Evolutionary conservation across 2,113 vertebrate species (phyloP).

Genomic region (Noctilio leporinus): DNA sequence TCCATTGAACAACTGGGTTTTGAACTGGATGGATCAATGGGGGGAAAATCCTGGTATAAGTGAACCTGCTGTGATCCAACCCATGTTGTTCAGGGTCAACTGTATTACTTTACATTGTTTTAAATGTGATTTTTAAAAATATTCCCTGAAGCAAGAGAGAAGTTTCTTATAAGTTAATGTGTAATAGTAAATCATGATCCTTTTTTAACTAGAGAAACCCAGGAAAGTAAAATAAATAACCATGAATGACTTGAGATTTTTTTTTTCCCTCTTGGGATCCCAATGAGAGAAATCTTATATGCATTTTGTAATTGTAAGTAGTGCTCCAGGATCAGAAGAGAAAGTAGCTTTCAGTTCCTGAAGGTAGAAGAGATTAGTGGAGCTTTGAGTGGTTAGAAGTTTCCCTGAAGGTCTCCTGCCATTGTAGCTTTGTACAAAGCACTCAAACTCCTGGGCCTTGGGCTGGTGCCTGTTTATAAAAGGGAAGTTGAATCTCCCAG

Average conservation of each 20-base stretch:
- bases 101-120: not conserved
- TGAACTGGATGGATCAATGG: not conserved
- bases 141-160: not conserved
- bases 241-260: not conserved
- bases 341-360: not conserved
- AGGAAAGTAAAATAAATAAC: not conserved
- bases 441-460: not conserved
- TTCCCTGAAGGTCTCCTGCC: not conserved
- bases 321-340: not conserved
- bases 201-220: not conserved
- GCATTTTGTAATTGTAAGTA: not conserved
- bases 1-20: not conserved
- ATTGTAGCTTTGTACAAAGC: not conserved
- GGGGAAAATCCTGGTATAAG: not conserved
- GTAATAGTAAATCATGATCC: not conserved
- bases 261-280: not conserved
- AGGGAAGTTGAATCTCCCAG: not conserved
- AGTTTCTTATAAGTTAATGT: not conserved
- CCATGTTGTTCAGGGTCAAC: not conserved
- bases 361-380: not conserved
- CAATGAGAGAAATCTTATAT: not conserved
- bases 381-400: not conserved
- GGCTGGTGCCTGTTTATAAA: not conserved
- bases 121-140: constrained; percentile 7
- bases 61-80: not conserved